phyloP scores from a whole-genome alignment of 2,113 vertebrate species.

The Henicopernis longicauda region DNA sequence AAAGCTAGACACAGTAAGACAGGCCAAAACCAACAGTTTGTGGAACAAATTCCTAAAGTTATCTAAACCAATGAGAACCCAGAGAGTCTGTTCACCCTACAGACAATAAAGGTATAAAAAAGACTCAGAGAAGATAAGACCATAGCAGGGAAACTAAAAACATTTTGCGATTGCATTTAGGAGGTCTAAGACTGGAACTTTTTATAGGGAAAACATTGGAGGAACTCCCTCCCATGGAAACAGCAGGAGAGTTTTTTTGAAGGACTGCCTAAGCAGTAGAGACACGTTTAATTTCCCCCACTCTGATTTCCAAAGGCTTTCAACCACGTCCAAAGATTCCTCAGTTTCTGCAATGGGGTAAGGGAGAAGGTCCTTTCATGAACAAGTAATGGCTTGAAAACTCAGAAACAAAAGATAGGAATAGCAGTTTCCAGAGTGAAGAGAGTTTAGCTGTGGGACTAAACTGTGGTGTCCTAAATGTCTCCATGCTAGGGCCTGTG shows the following conservation, averaged over 20 bases:
- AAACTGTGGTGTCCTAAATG: not conserved
- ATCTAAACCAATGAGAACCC: constrained; percentile 11
- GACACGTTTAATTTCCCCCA: not conserved
- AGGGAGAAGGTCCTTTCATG: not conserved
- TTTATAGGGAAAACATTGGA: not conserved
- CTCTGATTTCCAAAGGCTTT: not conserved
- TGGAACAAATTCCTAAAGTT: constrained; percentile 43
- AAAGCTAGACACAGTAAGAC: not conserved
- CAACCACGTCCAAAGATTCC: not conserved
- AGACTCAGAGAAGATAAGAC: not conserved
- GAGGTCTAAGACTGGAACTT: not conserved
- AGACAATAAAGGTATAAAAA: constrained; percentile 2
- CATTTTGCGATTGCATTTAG: not conserved
- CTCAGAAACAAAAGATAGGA: not conserved
- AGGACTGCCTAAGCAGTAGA: not conserved
- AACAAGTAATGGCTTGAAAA: not conserved
- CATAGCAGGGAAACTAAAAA: not conserved
- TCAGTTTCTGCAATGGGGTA: not conserved
- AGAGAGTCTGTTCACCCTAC: not conserved
- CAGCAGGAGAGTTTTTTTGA: not conserved
- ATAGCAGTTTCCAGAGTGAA: not conserved
- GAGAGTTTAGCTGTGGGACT: not conserved
- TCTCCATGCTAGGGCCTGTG: not conserved
- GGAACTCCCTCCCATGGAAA: not conserved
- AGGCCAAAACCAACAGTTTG: constrained; percentile 47